Evolutionary conservation across 1,140 invertebrate species (phyloP).

Genomic region (Drosophila virilis): DNA sequence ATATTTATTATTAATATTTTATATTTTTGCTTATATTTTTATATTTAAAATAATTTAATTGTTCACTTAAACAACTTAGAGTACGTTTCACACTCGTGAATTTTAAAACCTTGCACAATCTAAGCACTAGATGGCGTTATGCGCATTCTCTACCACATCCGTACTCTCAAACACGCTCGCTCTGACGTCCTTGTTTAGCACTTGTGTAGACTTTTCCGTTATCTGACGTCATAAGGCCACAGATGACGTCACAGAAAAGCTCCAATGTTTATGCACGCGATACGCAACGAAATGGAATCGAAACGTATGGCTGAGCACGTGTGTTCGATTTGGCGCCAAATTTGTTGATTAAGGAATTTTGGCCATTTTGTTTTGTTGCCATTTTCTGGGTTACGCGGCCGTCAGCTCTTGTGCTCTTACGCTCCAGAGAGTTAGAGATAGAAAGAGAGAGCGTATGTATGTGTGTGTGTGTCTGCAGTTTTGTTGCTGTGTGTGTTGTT

Average conservation of each 20-base stretch:
- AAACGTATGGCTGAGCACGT: conserved; percentile 41
- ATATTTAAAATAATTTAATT: background rate
- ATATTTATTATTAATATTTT: background rate
- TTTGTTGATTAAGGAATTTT: conserved; percentile 49
- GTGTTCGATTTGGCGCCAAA: conserved; percentile 70
- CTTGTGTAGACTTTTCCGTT: conserved; percentile 54
- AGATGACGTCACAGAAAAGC: conserved; percentile 77
- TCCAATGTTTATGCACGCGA: conserved; percentile 66
- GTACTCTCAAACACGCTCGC: background rate
- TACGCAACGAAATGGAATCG: conserved; percentile 58
- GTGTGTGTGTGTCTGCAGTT: background rate
- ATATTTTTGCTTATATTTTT: background rate
- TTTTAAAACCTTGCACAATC: background rate
- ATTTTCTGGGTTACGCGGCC: conserved; percentile 63
- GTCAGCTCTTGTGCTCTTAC: conserved; percentile 32
- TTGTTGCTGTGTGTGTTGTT: conserved; percentile 39
- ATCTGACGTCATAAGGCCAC: conserved; percentile 66
- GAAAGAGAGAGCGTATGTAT: background rate
- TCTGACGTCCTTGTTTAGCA: background rate
- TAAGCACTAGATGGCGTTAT: conserved; percentile 57
- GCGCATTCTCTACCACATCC: background rate
- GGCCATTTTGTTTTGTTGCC: conserved; percentile 65
- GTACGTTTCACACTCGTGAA: background rate
- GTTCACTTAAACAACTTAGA: background rate
- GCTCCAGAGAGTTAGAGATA: background rate